phyloP scores from a whole-genome alignment of 2,113 vertebrate species.

The Electrona antarctica region DNA sequence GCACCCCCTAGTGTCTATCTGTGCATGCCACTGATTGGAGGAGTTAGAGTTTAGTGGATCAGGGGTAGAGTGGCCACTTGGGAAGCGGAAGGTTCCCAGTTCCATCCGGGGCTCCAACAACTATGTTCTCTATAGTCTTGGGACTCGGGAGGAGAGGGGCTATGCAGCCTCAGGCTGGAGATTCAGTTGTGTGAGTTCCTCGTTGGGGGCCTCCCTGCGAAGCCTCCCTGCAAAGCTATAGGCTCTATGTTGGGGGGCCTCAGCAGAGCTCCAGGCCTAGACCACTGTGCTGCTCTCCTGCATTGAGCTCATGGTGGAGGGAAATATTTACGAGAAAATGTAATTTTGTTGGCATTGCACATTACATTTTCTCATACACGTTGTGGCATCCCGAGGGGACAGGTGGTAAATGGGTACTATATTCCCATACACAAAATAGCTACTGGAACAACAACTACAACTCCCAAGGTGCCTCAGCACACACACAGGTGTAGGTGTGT shows the following conservation, averaged over 20 bases:
- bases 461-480: no score
- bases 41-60: no score
- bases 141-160: constrained; percentile 44
- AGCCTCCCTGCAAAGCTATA: background rate
- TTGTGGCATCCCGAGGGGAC: background rate
- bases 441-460: constrained; percentile 16
- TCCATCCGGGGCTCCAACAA: no score
- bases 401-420: background rate
- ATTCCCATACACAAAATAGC: background rate
- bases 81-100: no score
- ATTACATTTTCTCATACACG: background rate
- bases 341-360: constrained; percentile 25
- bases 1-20: no score
- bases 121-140: no score
- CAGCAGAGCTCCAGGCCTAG: constrained; percentile 54
- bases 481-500: background rate
- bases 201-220: constrained; percentile 34
- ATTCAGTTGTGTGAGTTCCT: constrained; percentile 15
- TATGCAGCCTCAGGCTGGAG: constrained; percentile 27
- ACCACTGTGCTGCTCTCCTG: constrained; percentile 41
- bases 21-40: no score
- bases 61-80: no score
- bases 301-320: constrained; percentile 50
- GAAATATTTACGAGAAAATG: constrained; percentile 31
- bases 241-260: background rate